phyloP scores from a whole-genome alignment of 2,797 vertebrate species.

The Scyliorhinus canicula region DNA sequence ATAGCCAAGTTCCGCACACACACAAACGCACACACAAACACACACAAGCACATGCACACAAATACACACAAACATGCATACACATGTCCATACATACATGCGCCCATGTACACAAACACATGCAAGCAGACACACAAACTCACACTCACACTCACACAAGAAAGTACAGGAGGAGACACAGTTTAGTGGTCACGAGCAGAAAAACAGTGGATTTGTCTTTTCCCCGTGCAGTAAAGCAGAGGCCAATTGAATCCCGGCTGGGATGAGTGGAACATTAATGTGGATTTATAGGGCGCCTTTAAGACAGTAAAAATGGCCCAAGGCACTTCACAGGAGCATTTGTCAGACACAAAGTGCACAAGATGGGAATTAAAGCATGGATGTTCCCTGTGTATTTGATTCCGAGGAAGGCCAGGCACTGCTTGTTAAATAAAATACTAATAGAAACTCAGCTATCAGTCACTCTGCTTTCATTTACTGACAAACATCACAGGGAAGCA shows the following conservation, averaged over 20 bases:
- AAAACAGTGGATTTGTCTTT: neutral
- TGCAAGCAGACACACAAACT: too few species aligned
- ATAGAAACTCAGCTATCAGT: neutral
- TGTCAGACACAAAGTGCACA: neutral
- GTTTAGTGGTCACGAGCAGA: neutral
- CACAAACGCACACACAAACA: too few species aligned
- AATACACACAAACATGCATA: too few species aligned
- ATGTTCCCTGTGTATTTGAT: neutral
- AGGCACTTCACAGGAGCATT: neutral
- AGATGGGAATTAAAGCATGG: neutral
- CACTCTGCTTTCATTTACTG: too few species aligned
- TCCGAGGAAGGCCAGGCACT: neutral
- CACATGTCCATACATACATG: too few species aligned
- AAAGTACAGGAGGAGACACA: too few species aligned
- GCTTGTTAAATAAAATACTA: neutral
- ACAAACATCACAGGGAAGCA: neutral
- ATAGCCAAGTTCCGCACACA: too few species aligned
- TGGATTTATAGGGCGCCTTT: neutral
- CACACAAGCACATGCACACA: neutral
- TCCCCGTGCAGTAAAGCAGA: neutral
- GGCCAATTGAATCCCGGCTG: neutral
- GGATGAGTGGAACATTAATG: neutral
- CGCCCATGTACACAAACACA: too few species aligned
- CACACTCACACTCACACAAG: too few species aligned
- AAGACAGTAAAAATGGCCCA: neutral